Percentiles rank a stretch among this genome's conserved stretches.
These are phyloP conservation scores for Eidolon dupreanum DNA, from an alignment of 2,797 vertebrate species.

Conservation along the genomic window DNA sequence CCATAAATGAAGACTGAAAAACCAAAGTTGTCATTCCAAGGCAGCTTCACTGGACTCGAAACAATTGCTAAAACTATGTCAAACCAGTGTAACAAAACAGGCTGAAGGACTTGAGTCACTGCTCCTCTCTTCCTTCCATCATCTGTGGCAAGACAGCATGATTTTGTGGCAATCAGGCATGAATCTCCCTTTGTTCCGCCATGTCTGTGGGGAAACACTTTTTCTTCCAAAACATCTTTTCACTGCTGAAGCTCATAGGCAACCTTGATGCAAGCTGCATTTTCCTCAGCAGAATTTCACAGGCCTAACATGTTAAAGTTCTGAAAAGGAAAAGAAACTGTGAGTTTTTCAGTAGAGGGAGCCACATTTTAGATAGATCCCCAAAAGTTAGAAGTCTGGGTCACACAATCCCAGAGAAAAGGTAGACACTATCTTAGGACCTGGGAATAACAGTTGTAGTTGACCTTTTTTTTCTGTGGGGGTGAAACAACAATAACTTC, in stretches of 20 bases:
- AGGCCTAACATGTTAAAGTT: neutral
- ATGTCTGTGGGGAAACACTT: neutral
- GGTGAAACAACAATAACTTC: neutral
- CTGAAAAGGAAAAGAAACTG: neutral
- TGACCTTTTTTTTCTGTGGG: neutral
- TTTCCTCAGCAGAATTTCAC: neutral
- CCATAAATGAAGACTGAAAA: neutral
- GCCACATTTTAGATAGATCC: neutral
- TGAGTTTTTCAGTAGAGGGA: neutral
- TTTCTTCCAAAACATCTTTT: neutral
- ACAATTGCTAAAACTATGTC: neutral
- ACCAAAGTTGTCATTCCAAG: neutral
- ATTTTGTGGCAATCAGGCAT: neutral
- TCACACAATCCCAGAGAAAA: neutral
- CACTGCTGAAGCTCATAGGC: neutral
- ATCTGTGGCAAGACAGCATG: neutral
- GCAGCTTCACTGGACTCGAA: neutral
- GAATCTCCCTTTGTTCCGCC: neutral
- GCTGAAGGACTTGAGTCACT: neutral
- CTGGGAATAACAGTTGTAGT: neutral
- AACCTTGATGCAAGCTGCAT: neutral
- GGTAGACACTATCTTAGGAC: neutral
- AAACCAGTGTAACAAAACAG: neutral
- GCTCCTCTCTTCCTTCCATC: neutral
- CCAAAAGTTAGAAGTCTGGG: neutral